Evolutionary conservation across 1,140 invertebrate genomes (phyloP), one percentile per base, ranked within the genome.

Genomic region (Parasteatoda tepidariorum): DNA sequence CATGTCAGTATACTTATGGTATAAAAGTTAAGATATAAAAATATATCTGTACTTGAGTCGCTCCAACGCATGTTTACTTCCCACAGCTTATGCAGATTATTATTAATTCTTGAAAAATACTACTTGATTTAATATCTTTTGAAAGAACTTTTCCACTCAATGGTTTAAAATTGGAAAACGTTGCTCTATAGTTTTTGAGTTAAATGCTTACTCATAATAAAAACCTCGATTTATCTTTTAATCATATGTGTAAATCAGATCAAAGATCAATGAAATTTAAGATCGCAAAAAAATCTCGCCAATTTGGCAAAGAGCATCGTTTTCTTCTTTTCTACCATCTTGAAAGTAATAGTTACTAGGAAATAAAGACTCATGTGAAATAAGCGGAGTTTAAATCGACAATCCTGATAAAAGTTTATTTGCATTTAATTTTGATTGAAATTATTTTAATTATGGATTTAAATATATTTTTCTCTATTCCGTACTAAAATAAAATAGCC

Each of bases 31-130:
- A 2, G 0, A 48, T 4, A 48, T 59, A 2, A 1, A 59, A 59
- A 2, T 59, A n/a, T 31, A 34, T 79, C 76, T 79, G 76, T 79
- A 79, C 76, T 79, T 79, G 76, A 79, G 76, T 57, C 74, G 57
- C 57, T 41, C 57, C 34, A 38, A 68, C 31, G 62, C 62, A 34
- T n/a, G 57, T 59, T n/a, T 59, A 7, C 57, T 48, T 48, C 38
- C 38, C 38, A 13, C n/a, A 13, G 38, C 38, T 48, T 48, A 48
- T 4, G 9, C 38, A 48, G 18, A 9, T 48, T 48, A 13, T 48
- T 13, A 48, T 48, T 48, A 48, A 48, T 48, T 48, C 9, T 13
- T 48, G 38, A 48, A 48, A 48, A 48, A 48, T 48, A 48, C 18
- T 4, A 13, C 38, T 13, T 48, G 18, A 18, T 48, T 18, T 48